These are phyloP conservation scores for Sturmia bella DNA, from an alignment of 2,888 invertebrate species.

Conservation along the genomic window DNA sequence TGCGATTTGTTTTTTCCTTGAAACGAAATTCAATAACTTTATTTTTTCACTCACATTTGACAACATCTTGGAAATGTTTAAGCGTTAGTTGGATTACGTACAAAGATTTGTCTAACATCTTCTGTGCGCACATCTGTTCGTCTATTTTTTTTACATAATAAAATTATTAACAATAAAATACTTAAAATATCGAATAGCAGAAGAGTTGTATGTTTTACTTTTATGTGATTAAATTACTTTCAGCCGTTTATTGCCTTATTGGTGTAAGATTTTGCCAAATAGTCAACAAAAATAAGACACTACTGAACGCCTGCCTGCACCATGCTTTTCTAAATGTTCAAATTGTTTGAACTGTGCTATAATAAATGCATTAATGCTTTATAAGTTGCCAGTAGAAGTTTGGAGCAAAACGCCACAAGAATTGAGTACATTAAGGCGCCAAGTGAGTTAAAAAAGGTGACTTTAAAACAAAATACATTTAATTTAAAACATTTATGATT, in stretches of 20 bases:
- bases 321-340: neutral
- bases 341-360: constrained; percentile 19
- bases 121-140: neutral
- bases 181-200: no score
- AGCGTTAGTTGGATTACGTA: no score
- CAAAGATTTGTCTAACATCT: no score
- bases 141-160: no score
- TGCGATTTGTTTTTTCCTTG: no score
- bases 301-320: neutral
- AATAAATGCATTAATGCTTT: constrained; percentile 44
- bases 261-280: constrained; percentile 1
- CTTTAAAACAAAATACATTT: constrained; percentile 14
- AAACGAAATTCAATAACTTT: no score
- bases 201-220: neutral
- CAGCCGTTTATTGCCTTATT: neutral
- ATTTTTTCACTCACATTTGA: no score
- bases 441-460: constrained; percentile 33
- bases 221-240: neutral
- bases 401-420: constrained; percentile 1
- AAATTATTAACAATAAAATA: no score
- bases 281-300: neutral
- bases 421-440: constrained; percentile 56
- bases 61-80: no score
- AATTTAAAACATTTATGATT: constrained; percentile 33
- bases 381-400: constrained; percentile 49